Percentiles rank a stretch among this genome's conserved stretches.
These are phyloP conservation scores for Drosophila oshimai DNA, from an alignment of 1,140 invertebrate genomes.

Conservation along the genomic window DNA sequence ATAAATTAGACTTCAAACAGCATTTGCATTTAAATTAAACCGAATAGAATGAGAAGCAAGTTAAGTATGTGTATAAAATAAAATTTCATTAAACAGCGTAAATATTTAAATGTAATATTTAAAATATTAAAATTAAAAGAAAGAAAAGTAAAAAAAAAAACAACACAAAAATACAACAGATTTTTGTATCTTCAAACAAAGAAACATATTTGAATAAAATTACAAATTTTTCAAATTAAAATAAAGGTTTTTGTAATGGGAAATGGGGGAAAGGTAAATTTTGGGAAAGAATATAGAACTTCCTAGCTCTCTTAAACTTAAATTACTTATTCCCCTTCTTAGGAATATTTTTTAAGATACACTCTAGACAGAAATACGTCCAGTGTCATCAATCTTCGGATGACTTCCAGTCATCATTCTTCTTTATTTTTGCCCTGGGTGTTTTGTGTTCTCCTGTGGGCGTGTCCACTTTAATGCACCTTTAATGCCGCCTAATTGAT, in stretches of 20 bases:
- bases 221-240: conserved; percentile 72
- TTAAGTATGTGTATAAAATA: conserved; percentile 63
- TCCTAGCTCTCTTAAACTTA: neutral
- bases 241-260: neutral
- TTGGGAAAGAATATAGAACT: neutral
- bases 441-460: conserved; percentile 32
- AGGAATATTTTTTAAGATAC: neutral
- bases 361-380: conserved; percentile 24
- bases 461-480: conserved; percentile 62
- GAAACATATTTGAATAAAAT: conserved; percentile 73
- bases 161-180: conserved; percentile 29
- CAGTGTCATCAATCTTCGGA: conserved; percentile 66
- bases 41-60: neutral
- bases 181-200: conserved; percentile 68
- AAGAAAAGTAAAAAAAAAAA: conserved; percentile 7
- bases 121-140: conserved; percentile 47
- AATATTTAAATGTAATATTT: conserved; percentile 65
- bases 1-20: conserved; percentile 50
- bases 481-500: conserved; percentile 76
- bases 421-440: conserved; percentile 21
- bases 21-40: conserved; percentile 70
- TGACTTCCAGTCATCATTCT: conserved; percentile 38
- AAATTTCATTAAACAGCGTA: conserved; percentile 55
- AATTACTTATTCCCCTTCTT: neutral
- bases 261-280: no score